These are phyloP conservation scores for Helobdella robusta DNA, from an alignment of 2,888 invertebrate genomes.

Conservation along the genomic window DNA sequence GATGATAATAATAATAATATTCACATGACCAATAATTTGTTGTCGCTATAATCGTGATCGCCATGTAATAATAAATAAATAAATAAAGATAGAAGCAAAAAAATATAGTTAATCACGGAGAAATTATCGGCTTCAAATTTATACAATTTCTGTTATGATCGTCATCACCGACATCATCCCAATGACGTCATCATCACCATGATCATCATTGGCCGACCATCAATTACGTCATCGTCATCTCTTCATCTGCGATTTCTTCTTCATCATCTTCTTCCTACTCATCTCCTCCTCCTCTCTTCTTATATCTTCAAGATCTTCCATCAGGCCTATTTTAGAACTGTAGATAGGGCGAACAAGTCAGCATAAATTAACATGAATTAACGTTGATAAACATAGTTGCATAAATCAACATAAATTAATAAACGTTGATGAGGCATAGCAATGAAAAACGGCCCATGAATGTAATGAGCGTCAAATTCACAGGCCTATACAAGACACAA, in stretches of 20 bases:
- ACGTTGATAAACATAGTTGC: too few relatives aligned
- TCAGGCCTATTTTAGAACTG: neutral
- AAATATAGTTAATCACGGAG: neutral
- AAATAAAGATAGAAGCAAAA: neutral
- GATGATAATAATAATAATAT: neutral
- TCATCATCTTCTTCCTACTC: neutral
- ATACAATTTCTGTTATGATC: neutral
- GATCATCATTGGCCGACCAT: neutral
- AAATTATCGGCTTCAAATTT: neutral
- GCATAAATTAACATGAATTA: too few relatives aligned
- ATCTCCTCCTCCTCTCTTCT: conserved; percentile 4
- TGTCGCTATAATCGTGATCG: neutral
- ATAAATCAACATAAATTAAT: too few relatives aligned
- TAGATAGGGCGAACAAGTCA: neutral
- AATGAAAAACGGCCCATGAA: too few relatives aligned
- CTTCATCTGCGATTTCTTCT: neutral
- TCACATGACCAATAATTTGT: neutral
- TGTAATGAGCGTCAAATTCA: too few relatives aligned
- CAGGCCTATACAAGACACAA: too few relatives aligned
- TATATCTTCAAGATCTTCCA: conserved; percentile 11
- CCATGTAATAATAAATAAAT: neutral
- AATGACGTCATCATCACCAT: neutral
- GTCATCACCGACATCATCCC: neutral
- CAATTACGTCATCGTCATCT: neutral
- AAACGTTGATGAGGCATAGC: too few relatives aligned